Evolutionary conservation across 2,888 invertebrate species (phyloP).

Genomic region (Microctonus aethiopoides): DNA sequence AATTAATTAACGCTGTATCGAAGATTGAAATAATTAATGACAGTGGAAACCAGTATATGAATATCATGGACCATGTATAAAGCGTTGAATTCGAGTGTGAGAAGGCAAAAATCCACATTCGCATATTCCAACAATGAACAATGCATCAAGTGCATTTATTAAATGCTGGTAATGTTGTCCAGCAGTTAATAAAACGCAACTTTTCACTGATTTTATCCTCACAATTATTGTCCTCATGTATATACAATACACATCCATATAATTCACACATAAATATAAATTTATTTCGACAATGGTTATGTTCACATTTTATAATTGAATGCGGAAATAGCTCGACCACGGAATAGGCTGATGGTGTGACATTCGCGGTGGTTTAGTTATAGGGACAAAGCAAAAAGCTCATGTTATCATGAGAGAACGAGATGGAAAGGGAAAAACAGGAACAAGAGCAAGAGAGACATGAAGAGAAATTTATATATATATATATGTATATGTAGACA

Average conservation of each 20-base stretch:
- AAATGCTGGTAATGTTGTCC: constrained; percentile 10
- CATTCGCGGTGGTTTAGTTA: neutral
- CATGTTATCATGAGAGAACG: no score
- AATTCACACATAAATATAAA: constrained; percentile 9
- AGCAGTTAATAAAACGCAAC: constrained; percentile 16
- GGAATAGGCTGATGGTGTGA: constrained; percentile 6
- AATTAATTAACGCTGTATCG: neutral
- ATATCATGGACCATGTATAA: neutral
- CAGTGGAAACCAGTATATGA: neutral
- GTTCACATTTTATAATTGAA: constrained; percentile 39
- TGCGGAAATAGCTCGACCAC: constrained; percentile 35
- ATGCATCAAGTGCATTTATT: neutral
- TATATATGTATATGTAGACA: constrained; percentile 12
- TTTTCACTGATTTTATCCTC: constrained; percentile 26
- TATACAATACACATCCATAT: no score
- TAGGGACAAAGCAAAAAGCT: neutral
- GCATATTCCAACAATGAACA: constrained; percentile 3
- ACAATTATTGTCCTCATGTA: constrained; percentile 28
- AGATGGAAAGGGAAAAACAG: no score
- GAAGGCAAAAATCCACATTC: neutral
- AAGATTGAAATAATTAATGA: constrained; percentile 12
- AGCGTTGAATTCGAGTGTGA: neutral
- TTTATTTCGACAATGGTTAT: constrained; percentile 15
- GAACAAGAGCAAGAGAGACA: neutral
- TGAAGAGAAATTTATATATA: neutral